phyloP scores from a whole-genome alignment of 1,140 invertebrate genomes.

The Portunus trituberculatus region DNA sequence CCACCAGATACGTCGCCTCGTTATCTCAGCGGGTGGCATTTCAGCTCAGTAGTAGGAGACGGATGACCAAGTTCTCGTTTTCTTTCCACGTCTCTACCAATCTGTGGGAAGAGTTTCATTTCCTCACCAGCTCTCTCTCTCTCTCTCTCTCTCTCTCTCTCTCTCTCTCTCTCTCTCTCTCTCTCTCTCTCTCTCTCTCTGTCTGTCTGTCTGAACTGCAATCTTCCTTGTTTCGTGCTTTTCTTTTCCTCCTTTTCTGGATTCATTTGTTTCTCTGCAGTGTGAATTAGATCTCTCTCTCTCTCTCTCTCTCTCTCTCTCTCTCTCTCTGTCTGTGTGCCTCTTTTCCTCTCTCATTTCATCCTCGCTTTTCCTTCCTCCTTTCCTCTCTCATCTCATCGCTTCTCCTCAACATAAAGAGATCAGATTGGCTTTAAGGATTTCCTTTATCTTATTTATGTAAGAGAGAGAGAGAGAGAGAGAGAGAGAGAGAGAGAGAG shows the following conservation, averaged over 20 bases:
- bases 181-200: too few species aligned
- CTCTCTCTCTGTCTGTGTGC: neutral
- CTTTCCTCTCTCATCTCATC: neutral
- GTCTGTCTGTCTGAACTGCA: too few species aligned
- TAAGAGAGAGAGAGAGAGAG: neutral
- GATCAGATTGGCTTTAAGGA: constrained; percentile 6
- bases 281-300: neutral
- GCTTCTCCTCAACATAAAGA: neutral
- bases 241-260: too few species aligned
- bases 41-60: too few species aligned
- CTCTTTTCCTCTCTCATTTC: neutral
- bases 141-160: constrained; percentile 17
- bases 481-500: neutral
- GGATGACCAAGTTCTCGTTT: too few species aligned
- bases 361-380: neutral
- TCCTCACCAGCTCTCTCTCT: neutral
- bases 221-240: too few species aligned
- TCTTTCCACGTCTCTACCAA: too few species aligned
- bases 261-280: too few species aligned
- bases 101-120: too few species aligned
- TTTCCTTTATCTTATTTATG: constrained; percentile 5
- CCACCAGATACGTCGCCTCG: too few species aligned
- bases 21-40: too few species aligned
- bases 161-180: constrained; percentile 4
- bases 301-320: neutral